Evolutionary conservation across 2,113 vertebrate genomes (phyloP), one percentile per base, ranked within the genome.

Genomic region (Vulpes vulpes): DNA sequence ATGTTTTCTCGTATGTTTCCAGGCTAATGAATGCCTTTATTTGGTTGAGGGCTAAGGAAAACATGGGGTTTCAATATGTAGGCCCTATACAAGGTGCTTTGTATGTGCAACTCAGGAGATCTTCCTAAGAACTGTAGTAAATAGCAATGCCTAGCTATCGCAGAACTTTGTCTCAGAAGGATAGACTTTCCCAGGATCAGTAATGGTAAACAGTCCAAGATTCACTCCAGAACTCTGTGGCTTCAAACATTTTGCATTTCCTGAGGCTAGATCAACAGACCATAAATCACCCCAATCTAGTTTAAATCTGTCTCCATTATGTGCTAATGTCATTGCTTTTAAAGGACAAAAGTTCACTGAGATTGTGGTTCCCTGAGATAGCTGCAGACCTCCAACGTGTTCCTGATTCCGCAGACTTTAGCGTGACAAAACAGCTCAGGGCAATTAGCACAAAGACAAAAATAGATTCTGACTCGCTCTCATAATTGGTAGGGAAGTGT

Each of bases 331-430:
- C n/a, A 43, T 74, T 88, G n/a, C 62, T 79, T 65, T 55, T 14
- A 9, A 16, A 19, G 8, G 1, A 38, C 14, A 22, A 22, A 59
- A 79, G 22, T 30, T 35, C 15, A 1, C n/a, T 81, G 82, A n/a
- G 30, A 62, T 7, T 15, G 25, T 17, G 11, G 16, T 62, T 85
- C 53, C 38, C 32, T 7, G 23, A 53, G 22, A 32, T 5, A 35
- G 22, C 30, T 19, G 17, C 71, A 9, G 11, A 8, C 20, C 27
- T 10, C 10, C 0, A 8, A 1, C 0, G 27, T 23, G 11, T 69
- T 88, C 55, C 65, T n/a, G 3, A 67, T 12, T 25, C 16, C 55
- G 27, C 2, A 51, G 35, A 23, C 11, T 32, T 57, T 20, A 2
- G 32, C 14, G 17, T 35, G 5, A 38, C 15, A 81, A 55, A 43